These are phyloP conservation scores for Oenanthe oenanthe DNA, from an alignment of 2,113 vertebrate species.

Conservation along the genomic window DNA sequence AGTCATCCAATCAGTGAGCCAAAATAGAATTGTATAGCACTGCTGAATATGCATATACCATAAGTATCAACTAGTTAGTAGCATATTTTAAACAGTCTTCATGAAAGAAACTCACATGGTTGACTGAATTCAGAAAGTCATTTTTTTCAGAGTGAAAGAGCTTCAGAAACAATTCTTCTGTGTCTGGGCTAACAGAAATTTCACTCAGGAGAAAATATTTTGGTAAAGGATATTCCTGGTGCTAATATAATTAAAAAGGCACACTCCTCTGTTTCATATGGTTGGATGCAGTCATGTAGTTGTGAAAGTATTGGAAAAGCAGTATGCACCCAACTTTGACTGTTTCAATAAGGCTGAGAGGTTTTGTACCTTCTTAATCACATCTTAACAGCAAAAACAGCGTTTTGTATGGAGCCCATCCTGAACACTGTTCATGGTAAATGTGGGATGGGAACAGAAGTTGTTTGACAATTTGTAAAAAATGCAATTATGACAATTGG, in stretches of 20 bases:
- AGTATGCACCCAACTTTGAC: background rate
- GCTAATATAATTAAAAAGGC: background rate
- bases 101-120: background rate
- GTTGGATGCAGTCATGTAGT: background rate
- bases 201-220: background rate
- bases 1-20: constrained; percentile 20
- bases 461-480: background rate
- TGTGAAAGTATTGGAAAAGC: background rate
- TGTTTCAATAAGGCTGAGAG: background rate
- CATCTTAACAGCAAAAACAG: background rate
- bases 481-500: background rate
- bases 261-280: background rate
- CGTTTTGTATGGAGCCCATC: background rate
- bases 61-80: background rate
- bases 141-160: background rate
- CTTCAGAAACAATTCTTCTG: background rate
- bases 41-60: constrained; percentile 26
- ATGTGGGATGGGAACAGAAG: background rate
- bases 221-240: background rate
- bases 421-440: background rate
- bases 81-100: background rate
- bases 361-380: background rate
- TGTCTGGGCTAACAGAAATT: background rate
- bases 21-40: constrained; percentile 10
- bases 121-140: background rate